Evolutionary conservation across 2,888 invertebrate genomes (phyloP).

Genomic region (Carabus problematicus): DNA sequence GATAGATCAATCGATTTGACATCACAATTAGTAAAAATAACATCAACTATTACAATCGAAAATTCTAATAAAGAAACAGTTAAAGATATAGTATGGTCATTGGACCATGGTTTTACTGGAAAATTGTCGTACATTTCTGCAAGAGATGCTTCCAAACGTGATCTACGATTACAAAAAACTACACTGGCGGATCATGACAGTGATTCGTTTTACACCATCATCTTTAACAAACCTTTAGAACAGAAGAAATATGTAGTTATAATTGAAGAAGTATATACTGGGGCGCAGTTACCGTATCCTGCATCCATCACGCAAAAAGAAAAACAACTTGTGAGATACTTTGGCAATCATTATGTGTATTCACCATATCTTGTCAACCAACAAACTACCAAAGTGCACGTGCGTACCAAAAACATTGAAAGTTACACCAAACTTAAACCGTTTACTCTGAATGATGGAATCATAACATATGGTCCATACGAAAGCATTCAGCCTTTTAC

Average conservation of each 20-base stretch:
- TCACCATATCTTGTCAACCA: slow-evolving; percentile 81
- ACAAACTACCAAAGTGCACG: slow-evolving; percentile 81
- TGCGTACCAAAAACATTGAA: slow-evolving; percentile 82
- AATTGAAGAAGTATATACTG: slow-evolving; percentile 78
- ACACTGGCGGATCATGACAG: slow-evolving; percentile 62
- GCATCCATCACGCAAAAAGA: slow-evolving; percentile 90
- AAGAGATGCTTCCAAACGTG: slow-evolving; percentile 68
- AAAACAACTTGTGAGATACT: slow-evolving; percentile 89
- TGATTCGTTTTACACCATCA: slow-evolving; percentile 53
- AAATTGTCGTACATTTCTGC: slow-evolving; percentile 79
- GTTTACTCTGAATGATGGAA: slow-evolving; percentile 76
- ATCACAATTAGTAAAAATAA: slow-evolving; percentile 87
- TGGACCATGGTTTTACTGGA: slow-evolving; percentile 69
- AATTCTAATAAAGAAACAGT: slow-evolving; percentile 79
- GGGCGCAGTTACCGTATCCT: slow-evolving; percentile 84
- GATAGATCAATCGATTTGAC: slow-evolving; percentile 87
- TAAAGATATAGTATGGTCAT: slow-evolving; percentile 72
- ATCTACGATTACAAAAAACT: slow-evolving; percentile 57
- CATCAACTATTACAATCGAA: slow-evolving; percentile 80
- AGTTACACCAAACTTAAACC: slow-evolving; percentile 84
- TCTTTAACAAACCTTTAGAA: slow-evolving; percentile 52
- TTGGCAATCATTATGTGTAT: slow-evolving; percentile 83
- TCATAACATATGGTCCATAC: slow-evolving; percentile 90
- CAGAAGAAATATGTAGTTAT: slow-evolving; percentile 58
- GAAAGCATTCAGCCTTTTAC: slow-evolving; percentile 71